phyloP scores from a whole-genome alignment of 2,113 vertebrate genomes.

The Anas platyrhynchos region DNA sequence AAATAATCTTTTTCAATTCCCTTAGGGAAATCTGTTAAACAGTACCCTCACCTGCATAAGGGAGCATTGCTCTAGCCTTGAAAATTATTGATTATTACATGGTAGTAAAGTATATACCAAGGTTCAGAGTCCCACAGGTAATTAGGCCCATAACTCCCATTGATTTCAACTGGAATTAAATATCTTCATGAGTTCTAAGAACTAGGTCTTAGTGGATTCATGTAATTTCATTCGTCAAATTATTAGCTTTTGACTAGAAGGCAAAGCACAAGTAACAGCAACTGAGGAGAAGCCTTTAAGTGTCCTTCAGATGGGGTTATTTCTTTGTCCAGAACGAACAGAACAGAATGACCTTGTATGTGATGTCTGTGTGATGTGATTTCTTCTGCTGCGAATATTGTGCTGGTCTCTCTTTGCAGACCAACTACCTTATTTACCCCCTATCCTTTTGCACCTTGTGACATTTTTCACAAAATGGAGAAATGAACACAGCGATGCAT shows the following conservation, averaged over 20 bases:
- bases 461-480: not conserved
- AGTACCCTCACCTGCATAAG: not conserved
- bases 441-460: not conserved
- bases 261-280: not conserved
- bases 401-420: not conserved
- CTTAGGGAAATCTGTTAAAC: not conserved
- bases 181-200: not conserved
- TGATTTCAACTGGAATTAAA: constrained; percentile 38
- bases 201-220: not conserved
- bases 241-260: constrained; percentile 2
- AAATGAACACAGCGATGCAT: not conserved
- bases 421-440: rapidly evolving
- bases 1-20: not conserved
- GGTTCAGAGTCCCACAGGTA: constrained; percentile 10
- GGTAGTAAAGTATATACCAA: constrained; percentile 17
- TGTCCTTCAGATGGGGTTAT: not conserved
- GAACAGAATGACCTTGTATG: not conserved
- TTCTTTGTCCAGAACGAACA: not conserved
- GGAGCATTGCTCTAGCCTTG: not conserved
- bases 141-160: not conserved
- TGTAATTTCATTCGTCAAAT: not conserved
- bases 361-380: rapidly evolving
- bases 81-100: constrained; percentile 21
- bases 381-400: not conserved
- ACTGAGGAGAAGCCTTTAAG: not conserved